Evolutionary conservation across 37 sponge, comb jelly and placozoan species (phyloP).

Genomic region (Crambe crambe): DNA sequence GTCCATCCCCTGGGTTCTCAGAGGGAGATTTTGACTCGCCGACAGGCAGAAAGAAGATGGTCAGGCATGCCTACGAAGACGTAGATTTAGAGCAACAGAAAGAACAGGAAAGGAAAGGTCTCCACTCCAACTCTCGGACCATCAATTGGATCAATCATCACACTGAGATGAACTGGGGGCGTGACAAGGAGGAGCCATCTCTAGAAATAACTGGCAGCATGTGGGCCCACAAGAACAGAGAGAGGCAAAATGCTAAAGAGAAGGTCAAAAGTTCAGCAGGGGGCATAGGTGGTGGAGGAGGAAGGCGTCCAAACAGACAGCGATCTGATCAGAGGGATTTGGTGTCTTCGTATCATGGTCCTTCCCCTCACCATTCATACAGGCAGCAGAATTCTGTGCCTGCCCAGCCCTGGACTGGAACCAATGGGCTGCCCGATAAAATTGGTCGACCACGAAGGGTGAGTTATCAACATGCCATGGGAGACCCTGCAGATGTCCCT

Average conservation of each 20-base stretch:
- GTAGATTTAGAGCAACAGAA: neutral
- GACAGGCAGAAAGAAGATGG: neutral
- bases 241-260: neutral
- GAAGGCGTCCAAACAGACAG: neutral
- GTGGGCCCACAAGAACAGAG: constrained; percentile 26
- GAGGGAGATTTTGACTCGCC: too few species aligned
- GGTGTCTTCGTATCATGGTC: neutral
- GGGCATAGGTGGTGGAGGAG: neutral
- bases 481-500: constrained; percentile 1
- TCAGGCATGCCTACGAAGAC: constrained; percentile 16
- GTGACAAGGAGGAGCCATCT: neutral
- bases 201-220: constrained; percentile 22
- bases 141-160: constrained; percentile 21
- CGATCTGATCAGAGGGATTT: neutral
- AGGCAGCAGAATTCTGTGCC: neutral
- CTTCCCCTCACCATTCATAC: neutral
- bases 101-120: neutral
- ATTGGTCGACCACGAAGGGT: neutral
- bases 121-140: neutral
- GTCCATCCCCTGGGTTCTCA: neutral
- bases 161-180: constrained; percentile 31
- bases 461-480: constrained; percentile 11
- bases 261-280: neutral
- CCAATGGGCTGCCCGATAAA: neutral
- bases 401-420: neutral